Conservation (phyloP, 1,140 invertebrate species). For the Hyposmocoma kahamanoa region DNA sequence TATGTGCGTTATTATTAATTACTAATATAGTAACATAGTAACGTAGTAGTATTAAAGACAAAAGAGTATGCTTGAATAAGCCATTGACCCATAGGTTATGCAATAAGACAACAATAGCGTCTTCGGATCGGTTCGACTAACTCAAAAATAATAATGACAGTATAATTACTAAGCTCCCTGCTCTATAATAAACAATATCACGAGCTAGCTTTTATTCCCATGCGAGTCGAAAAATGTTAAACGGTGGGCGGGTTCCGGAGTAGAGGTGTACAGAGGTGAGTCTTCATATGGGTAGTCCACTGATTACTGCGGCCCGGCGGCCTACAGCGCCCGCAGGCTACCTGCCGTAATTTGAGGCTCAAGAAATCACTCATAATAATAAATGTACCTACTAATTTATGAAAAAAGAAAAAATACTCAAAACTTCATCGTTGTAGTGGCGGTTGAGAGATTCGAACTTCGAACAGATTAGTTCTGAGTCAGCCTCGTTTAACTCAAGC, state of each 20-base stretch:
- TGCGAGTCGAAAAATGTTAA: conserved; percentile 61
- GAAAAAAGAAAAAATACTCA: conserved; percentile 24
- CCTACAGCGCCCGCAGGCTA: conserved; percentile 52
- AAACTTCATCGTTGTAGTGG: conserved; percentile 25
- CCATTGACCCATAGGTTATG: conserved; percentile 15
- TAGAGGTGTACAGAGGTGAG: conserved; percentile 31
- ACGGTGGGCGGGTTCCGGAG: conserved; percentile 53
- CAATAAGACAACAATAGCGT: conserved; percentile 16
- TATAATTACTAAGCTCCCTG: conserved; percentile 26
- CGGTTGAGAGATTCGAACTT: conserved; percentile 16
- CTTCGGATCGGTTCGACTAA: conserved; percentile 12
- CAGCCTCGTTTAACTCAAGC: conserved; percentile 18
- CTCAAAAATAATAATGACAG: conserved; percentile 34
- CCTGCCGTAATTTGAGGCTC: conserved; percentile 64
- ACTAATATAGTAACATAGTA: background rate
- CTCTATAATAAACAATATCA: conserved; percentile 50
- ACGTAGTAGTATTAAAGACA: too few relatives aligned
- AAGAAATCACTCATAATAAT: conserved; percentile 71
- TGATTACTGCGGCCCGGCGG: conserved; percentile 46
- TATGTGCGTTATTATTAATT: background rate
- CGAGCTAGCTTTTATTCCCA: conserved; percentile 56
- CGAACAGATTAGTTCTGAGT: conserved; percentile 36
- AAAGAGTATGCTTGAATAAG: background rate
- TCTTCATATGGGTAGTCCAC: conserved; percentile 44
- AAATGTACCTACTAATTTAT: conserved; percentile 57